A percentile compares a stretch with the other conserved stretches of the same genome.
phyloP scores from a whole-genome alignment of 2,797 vertebrate species.

The Anabacerthia variegaticeps region DNA sequence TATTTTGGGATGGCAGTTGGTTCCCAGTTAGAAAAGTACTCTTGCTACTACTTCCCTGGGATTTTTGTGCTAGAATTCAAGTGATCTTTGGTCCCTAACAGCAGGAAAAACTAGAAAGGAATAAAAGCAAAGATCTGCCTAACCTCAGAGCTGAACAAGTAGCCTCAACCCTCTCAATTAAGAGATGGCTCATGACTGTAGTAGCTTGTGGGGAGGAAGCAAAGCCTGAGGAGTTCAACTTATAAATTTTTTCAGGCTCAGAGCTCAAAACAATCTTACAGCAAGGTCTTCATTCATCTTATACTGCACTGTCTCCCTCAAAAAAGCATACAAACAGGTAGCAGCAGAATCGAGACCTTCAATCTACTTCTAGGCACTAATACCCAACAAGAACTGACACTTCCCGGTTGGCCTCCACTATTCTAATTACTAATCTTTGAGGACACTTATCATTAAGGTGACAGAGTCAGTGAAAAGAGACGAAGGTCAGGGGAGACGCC shows the following conservation, averaged over 20 bases:
- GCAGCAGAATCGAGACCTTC: too few relatives aligned
- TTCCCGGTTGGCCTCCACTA: fast-evolving
- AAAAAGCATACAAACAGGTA: fast-evolving
- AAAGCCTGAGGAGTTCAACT: neutral
- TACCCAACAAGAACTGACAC: fast-evolving
- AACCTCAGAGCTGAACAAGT: neutral
- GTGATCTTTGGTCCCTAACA: neutral
- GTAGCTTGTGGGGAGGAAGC: neutral
- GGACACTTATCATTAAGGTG: neutral
- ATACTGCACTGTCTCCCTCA: fast-evolving
- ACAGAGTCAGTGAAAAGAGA: neutral
- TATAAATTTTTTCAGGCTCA: neutral
- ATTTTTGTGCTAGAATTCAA: neutral
- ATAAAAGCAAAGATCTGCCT: neutral
- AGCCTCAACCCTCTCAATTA: neutral
- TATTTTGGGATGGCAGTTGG: neutral
- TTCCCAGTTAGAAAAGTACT: neutral
- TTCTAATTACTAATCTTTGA: fast-evolving
- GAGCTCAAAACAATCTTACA: neutral
- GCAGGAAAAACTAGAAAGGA: neutral
- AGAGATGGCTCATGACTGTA: neutral
- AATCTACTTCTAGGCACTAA: too few relatives aligned
- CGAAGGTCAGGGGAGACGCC: neutral
- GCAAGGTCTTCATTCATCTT: neutral
- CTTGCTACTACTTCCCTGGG: neutral